A percentile compares a stretch with the other conserved stretches of the same genome.
Conservation (phyloP, 2,888 invertebrate species). For the Eupelmus urozonus region DNA sequence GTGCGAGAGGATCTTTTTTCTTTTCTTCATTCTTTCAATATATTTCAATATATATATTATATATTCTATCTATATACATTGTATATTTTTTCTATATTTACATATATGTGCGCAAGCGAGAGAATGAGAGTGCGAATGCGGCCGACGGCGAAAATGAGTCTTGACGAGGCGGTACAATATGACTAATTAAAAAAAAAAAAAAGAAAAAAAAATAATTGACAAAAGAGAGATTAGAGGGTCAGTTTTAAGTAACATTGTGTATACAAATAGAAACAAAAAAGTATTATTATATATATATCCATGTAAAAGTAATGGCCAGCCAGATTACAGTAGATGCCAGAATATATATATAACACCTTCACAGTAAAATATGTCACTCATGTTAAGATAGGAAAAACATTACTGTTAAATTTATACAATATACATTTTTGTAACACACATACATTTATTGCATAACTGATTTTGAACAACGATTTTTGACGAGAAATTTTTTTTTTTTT, state of each 20-base stretch:
- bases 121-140: slow-evolving; percentile 61
- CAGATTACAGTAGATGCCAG: slow-evolving; percentile 55
- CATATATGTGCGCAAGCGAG: slow-evolving; percentile 54
- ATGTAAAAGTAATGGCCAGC: slow-evolving; percentile 54
- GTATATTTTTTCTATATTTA: slow-evolving; percentile 29
- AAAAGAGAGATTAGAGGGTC: slow-evolving; percentile 65
- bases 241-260: slow-evolving; percentile 51
- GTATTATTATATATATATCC: slow-evolving; percentile 11
- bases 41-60: slow-evolving; percentile 25
- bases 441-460: slow-evolving; percentile 70
- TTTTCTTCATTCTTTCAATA: slow-evolving; percentile 13
- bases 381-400: slow-evolving; percentile 22
- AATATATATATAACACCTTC: slow-evolving; percentile 18
- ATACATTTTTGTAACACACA: slow-evolving; percentile 33
- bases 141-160: slow-evolving; percentile 50
- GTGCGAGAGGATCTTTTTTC: slow-evolving; percentile 59
- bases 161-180: slow-evolving; percentile 44
- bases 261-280: slow-evolving; percentile 27
- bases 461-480: slow-evolving; percentile 76
- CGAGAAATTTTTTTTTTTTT: slow-evolving; percentile 64
- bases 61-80: slow-evolving; percentile 27
- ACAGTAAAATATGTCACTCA: slow-evolving; percentile 24
- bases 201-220: slow-evolving; percentile 55
- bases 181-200: slow-evolving; percentile 45
- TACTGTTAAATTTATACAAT: slow-evolving; percentile 8